A percentile compares a stretch with the other conserved stretches of the same genome.
phyloP scores from a whole-genome alignment of 1,140 invertebrate species.

The Littorina saxatilis region DNA sequence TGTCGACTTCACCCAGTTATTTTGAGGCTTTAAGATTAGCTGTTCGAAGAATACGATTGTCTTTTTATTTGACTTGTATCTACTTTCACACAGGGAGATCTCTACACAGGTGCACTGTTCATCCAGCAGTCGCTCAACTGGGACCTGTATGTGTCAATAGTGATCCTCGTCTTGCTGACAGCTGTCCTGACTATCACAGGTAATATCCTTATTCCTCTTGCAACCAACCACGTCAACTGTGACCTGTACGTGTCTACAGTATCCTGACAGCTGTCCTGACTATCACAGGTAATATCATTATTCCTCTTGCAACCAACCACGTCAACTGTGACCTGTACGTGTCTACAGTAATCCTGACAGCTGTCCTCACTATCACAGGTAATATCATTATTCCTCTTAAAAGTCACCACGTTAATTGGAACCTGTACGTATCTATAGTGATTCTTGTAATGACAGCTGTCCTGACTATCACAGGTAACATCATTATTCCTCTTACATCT shows the following conservation, averaged over 20 bases:
- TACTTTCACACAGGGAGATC: slow-evolving; percentile 79
- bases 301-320: not conserved
- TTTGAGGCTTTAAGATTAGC: no score
- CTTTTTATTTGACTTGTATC: no score
- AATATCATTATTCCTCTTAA: no score
- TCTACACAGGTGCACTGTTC: slow-evolving; percentile 80
- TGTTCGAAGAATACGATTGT: no score
- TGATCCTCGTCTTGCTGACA: slow-evolving; percentile 68
- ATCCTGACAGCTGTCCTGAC: slow-evolving; percentile 75
- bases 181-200: slow-evolving; percentile 77
- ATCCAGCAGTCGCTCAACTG: slow-evolving; percentile 77
- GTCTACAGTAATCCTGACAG: slow-evolving; percentile 69
- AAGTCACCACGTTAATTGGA: slow-evolving; percentile 51
- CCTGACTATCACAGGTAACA: slow-evolving; percentile 77
- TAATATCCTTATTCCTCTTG: no score
- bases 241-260: slow-evolving; percentile 75
- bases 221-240: slow-evolving; percentile 49
- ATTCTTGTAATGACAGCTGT: slow-evolving; percentile 70
- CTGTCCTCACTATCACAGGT: slow-evolving; percentile 77
- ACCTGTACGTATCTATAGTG: slow-evolving; percentile 75
- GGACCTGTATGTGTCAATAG: slow-evolving; percentile 75
- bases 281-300: slow-evolving; percentile 75
- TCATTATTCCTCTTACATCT: no score
- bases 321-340: slow-evolving; percentile 75
- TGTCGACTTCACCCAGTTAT: no score